Percentiles rank a stretch among this genome's conserved stretches.
phyloP scores from a whole-genome alignment of 37 sponge, comb jelly and placozoan species.

The Beroe ovata region DNA sequence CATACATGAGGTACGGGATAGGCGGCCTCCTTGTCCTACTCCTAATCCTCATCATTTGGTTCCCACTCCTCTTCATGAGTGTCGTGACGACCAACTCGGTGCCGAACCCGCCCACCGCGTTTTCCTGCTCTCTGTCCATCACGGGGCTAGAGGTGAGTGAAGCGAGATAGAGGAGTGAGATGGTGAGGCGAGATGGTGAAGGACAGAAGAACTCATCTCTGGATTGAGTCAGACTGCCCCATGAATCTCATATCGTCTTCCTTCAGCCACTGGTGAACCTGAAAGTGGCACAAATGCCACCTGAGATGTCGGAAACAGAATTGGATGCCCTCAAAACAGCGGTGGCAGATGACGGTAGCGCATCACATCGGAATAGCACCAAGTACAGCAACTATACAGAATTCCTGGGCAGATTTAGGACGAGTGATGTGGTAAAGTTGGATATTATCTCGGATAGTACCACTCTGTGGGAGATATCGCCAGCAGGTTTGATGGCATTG shows the following conservation, averaged over 20 bases:
- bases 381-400: slow-evolving; percentile 52
- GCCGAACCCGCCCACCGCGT: slow-evolving; percentile 38
- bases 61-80: slow-evolving; percentile 67
- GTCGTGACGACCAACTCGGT: slow-evolving; percentile 58
- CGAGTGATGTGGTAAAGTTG: slow-evolving; percentile 1
- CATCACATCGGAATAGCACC: neutral
- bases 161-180: no score
- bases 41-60: slow-evolving; percentile 67
- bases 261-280: slow-evolving; percentile 40
- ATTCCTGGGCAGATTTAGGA: slow-evolving; percentile 7
- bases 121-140: slow-evolving; percentile 39
- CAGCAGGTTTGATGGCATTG: slow-evolving; percentile 11
- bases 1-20: slow-evolving; percentile 66
- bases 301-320: neutral
- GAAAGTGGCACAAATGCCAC: slow-evolving; percentile 22
- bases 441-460: slow-evolving; percentile 30
- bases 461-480: slow-evolving; percentile 60
- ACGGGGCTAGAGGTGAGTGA: slow-evolving; percentile 32
- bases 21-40: slow-evolving; percentile 46
- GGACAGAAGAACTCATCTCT: no score
- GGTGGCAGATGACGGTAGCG: neutral
- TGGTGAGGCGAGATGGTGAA: no score
- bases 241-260: no score
- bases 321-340: neutral
- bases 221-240: no score